phyloP scores from a whole-genome alignment of 2,888 invertebrate species.

The Rhodophaea formosa region DNA sequence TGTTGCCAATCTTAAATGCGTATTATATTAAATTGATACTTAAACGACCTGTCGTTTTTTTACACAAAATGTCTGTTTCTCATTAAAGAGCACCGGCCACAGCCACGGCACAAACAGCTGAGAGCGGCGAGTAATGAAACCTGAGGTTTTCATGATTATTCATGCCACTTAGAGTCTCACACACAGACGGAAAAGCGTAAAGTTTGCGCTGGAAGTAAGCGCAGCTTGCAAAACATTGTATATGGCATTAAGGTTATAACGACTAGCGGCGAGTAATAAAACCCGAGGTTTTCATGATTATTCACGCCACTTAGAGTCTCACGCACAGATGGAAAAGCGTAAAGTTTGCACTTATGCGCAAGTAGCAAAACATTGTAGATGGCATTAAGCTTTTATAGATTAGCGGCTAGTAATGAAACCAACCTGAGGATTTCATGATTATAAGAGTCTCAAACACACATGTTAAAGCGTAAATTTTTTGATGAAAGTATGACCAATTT shows the following conservation, averaged over 20 bases:
- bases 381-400: background rate
- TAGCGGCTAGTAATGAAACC: too few relatives aligned
- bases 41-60: too few relatives aligned
- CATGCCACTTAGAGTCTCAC: slow-evolving; percentile 50
- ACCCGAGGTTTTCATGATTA: slow-evolving; percentile 35
- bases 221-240: background rate
- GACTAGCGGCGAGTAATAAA: slow-evolving; percentile 45
- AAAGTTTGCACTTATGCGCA: slow-evolving; percentile 28
- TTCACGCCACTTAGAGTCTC: background rate
- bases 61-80: too few relatives aligned
- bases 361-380: background rate
- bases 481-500: too few relatives aligned
- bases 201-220: slow-evolving; percentile 29
- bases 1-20: too few relatives aligned
- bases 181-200: slow-evolving; percentile 26
- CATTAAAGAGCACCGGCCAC: background rate
- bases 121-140: slow-evolving; percentile 48
- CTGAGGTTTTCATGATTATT: slow-evolving; percentile 68
- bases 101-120: slow-evolving; percentile 2
- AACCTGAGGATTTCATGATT: too few relatives aligned
- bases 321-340: slow-evolving; percentile 26
- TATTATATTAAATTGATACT: too few relatives aligned
- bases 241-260: background rate
- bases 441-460: too few relatives aligned
- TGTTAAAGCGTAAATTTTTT: too few relatives aligned